Percentiles rank a stretch among this genome's conserved stretches.
phyloP scores from a whole-genome alignment of 2,113 vertebrate genomes.

The Loxodonta africana region DNA sequence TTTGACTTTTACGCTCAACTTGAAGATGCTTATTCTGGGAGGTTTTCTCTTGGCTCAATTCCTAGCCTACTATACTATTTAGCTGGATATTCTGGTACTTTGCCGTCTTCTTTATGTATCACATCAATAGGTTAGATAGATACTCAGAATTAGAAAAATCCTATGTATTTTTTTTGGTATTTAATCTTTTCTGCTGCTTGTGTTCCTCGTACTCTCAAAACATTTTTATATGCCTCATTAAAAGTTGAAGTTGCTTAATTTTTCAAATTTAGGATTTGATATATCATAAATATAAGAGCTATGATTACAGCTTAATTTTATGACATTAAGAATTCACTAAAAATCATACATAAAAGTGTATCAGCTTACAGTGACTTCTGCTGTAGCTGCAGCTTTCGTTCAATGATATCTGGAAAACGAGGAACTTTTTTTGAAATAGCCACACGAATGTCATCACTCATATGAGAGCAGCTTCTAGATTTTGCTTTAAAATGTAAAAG shows the following conservation, averaged over 20 bases:
- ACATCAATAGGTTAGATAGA: neutral
- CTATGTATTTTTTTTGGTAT: neutral
- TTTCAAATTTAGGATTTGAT: slow-evolving; percentile 45
- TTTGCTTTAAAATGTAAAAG: slow-evolving; percentile 82
- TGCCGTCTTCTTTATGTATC: neutral
- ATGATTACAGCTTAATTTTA: slow-evolving; percentile 49
- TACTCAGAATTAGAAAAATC: neutral
- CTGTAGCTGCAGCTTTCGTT: slow-evolving; percentile 72
- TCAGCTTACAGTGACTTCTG: slow-evolving; percentile 64
- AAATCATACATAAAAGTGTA: neutral
- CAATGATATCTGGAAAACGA: slow-evolving; percentile 80
- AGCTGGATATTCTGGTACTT: neutral
- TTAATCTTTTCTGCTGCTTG: slow-evolving; percentile 22
- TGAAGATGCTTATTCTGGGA: neutral
- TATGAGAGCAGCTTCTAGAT: slow-evolving; percentile 67
- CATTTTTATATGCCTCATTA: neutral
- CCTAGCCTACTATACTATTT: neutral
- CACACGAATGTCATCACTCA: slow-evolving; percentile 73
- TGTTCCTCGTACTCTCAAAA: slow-evolving; percentile 33
- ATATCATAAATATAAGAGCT: slow-evolving; percentile 51
- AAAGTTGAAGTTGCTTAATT: slow-evolving; percentile 37
- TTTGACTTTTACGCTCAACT: neutral
- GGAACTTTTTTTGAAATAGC: slow-evolving; percentile 82
- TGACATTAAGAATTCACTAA: slow-evolving; percentile 48
- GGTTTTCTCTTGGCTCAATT: neutral